Conservation (phyloP, 1,140 invertebrate genomes). For the Tenebrio molitor region DNA sequence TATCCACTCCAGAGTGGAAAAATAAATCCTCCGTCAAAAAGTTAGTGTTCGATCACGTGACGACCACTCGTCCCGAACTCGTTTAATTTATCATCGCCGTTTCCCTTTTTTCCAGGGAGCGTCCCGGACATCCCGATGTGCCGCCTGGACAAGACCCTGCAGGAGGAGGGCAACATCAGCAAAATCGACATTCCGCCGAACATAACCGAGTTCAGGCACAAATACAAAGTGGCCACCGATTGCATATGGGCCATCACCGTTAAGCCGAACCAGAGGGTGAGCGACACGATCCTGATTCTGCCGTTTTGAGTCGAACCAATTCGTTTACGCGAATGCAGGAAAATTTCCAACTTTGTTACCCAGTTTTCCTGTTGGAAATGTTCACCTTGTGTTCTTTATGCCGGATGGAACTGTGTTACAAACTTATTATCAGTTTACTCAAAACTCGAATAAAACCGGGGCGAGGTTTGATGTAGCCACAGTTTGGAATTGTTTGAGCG, state of each 20-base stretch:
- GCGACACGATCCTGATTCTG: conserved; percentile 10
- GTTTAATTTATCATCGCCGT: background rate
- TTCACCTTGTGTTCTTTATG: too few relatives aligned
- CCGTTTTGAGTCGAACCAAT: too few relatives aligned
- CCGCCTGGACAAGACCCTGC: conserved; percentile 66
- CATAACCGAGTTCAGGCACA: conserved; percentile 68
- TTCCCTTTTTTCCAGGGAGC: conserved; percentile 55
- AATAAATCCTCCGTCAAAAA: conserved; percentile 5
- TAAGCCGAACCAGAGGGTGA: conserved; percentile 77
- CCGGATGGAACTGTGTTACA: background rate
- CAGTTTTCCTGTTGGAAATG: background rate
- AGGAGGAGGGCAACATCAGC: conserved; percentile 70
- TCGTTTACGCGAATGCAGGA: too few relatives aligned
- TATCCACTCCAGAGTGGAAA: background rate
- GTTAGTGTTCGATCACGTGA: background rate
- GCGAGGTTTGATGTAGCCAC: conserved; percentile 9
- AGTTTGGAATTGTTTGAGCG: conserved; percentile 22
- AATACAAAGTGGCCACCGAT: conserved; percentile 76
- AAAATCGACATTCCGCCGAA: conserved; percentile 71
- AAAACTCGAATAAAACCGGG: background rate
- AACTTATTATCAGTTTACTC: background rate
- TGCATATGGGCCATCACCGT: conserved; percentile 87
- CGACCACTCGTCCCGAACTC: background rate
- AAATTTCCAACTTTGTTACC: conserved; percentile 2
- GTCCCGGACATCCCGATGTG: conserved; percentile 71